A percentile compares a stretch with the other conserved stretches of the same genome.
These are phyloP conservation scores for Lysandra coridon DNA, from an alignment of 2,888 invertebrate genomes.

Conservation along the genomic window DNA sequence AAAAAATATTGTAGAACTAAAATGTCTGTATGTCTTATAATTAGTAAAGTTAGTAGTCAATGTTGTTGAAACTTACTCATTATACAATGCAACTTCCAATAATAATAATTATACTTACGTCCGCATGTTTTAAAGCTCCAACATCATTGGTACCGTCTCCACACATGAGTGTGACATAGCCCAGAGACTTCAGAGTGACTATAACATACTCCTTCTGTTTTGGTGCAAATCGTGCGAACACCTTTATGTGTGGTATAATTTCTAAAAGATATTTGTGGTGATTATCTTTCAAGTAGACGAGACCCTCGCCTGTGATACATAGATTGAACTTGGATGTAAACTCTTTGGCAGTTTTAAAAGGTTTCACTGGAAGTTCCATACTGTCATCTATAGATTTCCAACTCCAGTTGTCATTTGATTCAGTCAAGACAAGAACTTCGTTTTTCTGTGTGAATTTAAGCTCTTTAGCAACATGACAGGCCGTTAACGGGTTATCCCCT, in stretches of 20 bases:
- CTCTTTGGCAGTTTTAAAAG: constrained; percentile 71
- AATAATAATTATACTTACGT: constrained; percentile 82
- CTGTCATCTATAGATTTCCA: constrained; percentile 90
- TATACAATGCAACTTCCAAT: neutral
- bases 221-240: constrained; percentile 98
- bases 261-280: constrained; percentile 83
- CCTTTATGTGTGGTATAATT: constrained; percentile 91
- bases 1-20: neutral
- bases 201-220: constrained; percentile 99
- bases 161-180: constrained; percentile 97
- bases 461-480: constrained; percentile 98
- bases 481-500: constrained; percentile 99
- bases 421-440: constrained; percentile 83
- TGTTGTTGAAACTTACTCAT: no score
- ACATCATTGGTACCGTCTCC: constrained; percentile 99
- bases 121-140: constrained; percentile 98
- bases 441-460: constrained; percentile 91
- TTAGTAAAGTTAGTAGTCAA: no score
- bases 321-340: constrained; percentile 90
- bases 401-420: constrained; percentile 78
- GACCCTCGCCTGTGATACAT: constrained; percentile 96
- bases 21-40: no score
- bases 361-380: constrained; percentile 76
- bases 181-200: constrained; percentile 91
- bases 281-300: constrained; percentile 84